These are phyloP conservation scores for Melierax canorus DNA, from an alignment of 2,113 vertebrate species.

Conservation along the genomic window DNA sequence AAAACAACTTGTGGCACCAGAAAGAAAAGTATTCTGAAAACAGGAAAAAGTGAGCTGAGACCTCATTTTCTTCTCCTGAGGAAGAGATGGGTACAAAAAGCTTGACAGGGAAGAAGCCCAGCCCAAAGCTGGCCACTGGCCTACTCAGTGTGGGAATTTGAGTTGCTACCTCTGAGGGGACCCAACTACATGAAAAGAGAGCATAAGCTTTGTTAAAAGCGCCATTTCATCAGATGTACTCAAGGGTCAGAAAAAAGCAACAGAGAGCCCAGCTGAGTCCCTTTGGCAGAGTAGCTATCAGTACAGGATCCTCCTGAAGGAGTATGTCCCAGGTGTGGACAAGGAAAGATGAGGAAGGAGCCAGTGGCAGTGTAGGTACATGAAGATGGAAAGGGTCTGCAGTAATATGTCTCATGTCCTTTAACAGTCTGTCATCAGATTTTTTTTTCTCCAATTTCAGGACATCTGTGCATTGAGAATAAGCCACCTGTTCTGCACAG, in stretches of 20 bases:
- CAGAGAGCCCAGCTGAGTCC: accelerated
- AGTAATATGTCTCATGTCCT: neutral
- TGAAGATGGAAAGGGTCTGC: neutral
- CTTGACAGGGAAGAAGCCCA: neutral
- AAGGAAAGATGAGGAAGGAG: neutral
- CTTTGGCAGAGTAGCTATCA: neutral
- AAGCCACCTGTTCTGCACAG: neutral
- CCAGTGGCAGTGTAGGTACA: neutral
- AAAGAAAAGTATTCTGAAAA: neutral
- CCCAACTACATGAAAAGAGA: neutral
- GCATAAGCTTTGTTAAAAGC: neutral
- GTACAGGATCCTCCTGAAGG: neutral
- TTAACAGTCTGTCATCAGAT: neutral
- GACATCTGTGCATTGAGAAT: neutral
- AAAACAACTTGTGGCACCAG: neutral
- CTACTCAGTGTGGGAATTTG: accelerated
- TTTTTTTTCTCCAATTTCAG: neutral
- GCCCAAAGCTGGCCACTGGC: neutral
- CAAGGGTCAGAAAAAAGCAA: neutral
- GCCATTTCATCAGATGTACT: neutral
- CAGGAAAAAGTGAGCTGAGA: neutral
- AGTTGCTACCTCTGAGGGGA: neutral
- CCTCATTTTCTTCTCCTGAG: neutral
- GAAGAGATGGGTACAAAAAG: neutral
- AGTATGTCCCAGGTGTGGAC: neutral